These are phyloP conservation scores for Grapholita molesta DNA, from an alignment of 1,140 invertebrate species.

Conservation along the genomic window DNA sequence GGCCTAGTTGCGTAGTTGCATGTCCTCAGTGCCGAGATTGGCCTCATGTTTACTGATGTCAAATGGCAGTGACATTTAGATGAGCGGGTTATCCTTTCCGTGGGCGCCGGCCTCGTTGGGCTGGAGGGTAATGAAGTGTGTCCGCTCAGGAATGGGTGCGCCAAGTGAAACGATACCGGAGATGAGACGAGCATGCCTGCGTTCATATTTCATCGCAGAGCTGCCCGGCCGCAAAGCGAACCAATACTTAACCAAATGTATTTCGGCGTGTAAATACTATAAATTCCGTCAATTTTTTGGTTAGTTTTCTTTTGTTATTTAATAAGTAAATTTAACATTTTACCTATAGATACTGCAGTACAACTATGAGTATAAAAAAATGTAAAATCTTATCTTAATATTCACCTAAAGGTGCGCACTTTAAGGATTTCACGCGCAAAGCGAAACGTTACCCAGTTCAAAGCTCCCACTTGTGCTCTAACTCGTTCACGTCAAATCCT, in stretches of 20 bases:
- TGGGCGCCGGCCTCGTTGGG: conserved; percentile 23
- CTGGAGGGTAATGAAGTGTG: conserved; percentile 44
- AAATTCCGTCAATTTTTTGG: not conserved
- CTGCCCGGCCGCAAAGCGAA: not conserved
- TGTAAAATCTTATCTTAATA: no score
- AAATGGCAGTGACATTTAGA: conserved; percentile 37
- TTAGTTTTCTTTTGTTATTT: no score
- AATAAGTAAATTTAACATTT: no score
- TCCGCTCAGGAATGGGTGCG: conserved; percentile 50
- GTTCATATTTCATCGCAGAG: conserved; percentile 34
- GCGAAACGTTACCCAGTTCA: not conserved
- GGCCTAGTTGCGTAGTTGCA: conserved; percentile 7
- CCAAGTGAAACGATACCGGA: conserved; percentile 59
- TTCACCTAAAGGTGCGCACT: no score
- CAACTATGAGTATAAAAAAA: no score
- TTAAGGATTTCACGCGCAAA: not conserved
- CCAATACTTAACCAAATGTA: not conserved
- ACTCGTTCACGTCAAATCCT: conserved; percentile 15
- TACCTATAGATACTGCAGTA: no score
- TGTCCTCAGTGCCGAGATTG: conserved; percentile 5
- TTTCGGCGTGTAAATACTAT: not conserved
- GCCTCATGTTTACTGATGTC: conserved; percentile 21
- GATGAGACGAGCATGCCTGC: conserved; percentile 47
- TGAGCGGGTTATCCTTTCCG: conserved; percentile 24
- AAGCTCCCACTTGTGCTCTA: not conserved